Evolutionary conservation across 2,888 invertebrate species (phyloP), one percentile per base, ranked within the genome.

Genomic region (Aphodius sticticus): DNA sequence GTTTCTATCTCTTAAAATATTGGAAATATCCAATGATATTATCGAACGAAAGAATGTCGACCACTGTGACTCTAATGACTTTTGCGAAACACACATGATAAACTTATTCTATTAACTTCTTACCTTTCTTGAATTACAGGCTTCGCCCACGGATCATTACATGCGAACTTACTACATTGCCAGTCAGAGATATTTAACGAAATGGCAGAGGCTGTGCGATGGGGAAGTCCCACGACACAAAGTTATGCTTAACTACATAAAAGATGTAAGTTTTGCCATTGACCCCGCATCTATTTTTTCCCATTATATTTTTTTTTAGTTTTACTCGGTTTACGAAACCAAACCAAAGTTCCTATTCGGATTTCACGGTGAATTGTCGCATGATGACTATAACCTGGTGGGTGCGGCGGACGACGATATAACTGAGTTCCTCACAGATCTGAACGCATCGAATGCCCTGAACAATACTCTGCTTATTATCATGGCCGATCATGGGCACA

Each of bases 401-500:
- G 93, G 94, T 0, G 92, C 92, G 0, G 95, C 94, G 0, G 98
- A 98, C 86, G 91, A 93, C 0, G 96, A 96, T 86, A 87, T 96
- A 0, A 88, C 91, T 5, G 85, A 91, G 0, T 95, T 95, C 90
- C 86, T 98, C n/a, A 89, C 90, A 74, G 89, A 91, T 69, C 89
- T 97, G 16, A 89, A 92, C 71, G 86, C 90, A 5, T 90, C 90
- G 0, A 93, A 94, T 0, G 89, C 93, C 69, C 89, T 97, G 16
- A 93, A 97, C 81, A 93, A 96, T 84, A 96, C 98, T 0, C 86
- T 98, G 82, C 89, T 99, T 0, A 93, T 98, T 78, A 87, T 98
- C 3, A 97, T 98, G 96, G 95, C 97, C 5, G 98, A 99, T 89
- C 98, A 99, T 88, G 98, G 98, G 0, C 94, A 95, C 82, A 95